These are phyloP conservation scores for Todiramphus chloris DNA, from an alignment of 2,113 vertebrate species.

Conservation along the genomic window DNA sequence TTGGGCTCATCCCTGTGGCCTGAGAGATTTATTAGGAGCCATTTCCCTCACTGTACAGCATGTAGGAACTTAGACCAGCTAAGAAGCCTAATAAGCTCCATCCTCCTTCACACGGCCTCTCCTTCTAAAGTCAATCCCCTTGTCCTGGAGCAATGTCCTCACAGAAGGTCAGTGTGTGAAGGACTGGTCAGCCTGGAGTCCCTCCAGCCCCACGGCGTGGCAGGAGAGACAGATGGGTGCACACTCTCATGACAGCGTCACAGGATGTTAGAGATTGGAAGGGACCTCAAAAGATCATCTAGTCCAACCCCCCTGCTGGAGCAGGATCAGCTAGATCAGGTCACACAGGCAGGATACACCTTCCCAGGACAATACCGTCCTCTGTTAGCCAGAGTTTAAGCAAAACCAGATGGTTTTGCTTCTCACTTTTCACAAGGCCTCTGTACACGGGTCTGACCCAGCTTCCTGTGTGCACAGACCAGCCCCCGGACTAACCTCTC, in stretches of 20 bases:
- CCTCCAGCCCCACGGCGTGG: neutral
- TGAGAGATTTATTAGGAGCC: accelerated
- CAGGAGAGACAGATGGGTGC: neutral
- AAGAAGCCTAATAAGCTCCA: neutral
- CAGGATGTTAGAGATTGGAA: no score
- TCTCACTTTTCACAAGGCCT: neutral
- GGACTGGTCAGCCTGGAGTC: neutral
- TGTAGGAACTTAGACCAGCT: neutral
- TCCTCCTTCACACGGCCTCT: neutral
- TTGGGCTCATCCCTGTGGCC: neutral
- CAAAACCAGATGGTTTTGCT: neutral
- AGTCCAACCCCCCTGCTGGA: no score
- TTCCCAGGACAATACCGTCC: neutral
- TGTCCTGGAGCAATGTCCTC: neutral
- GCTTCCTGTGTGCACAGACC: neutral
- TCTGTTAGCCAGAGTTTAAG: neutral
- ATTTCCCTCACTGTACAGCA: neutral
- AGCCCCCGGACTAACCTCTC: neutral
- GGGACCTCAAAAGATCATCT: no score
- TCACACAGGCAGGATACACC: neutral
- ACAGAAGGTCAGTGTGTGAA: neutral
- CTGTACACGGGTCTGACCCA: neutral
- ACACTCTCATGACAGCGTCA: no score
- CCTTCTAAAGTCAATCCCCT: neutral
- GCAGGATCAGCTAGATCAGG: no score